phyloP scores from a whole-genome alignment of 2,797 vertebrate species.

The Perodicticus potto region DNA sequence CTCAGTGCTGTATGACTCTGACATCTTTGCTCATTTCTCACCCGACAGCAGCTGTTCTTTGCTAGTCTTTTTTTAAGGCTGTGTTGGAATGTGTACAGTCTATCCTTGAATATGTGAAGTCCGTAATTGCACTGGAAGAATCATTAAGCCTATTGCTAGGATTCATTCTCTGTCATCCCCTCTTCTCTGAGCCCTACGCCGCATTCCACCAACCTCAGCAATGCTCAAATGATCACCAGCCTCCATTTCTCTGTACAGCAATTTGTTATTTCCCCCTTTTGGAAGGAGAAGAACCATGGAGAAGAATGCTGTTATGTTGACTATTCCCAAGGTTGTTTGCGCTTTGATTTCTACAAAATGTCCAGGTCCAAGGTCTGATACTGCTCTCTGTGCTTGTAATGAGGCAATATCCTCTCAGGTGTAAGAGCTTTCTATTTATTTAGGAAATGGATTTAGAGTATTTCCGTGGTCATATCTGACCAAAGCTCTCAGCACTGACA shows the following conservation, averaged over 20 bases:
- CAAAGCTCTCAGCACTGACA: background rate
- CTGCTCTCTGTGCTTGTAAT: background rate
- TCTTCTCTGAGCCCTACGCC: background rate
- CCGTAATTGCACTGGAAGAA: background rate
- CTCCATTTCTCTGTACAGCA: background rate
- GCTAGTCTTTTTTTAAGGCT: background rate
- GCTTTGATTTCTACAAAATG: background rate
- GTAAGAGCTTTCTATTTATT: background rate
- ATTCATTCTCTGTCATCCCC: background rate
- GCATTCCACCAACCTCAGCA: background rate
- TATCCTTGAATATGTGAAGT: background rate
- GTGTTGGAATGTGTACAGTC: background rate
- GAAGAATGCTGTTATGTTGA: background rate
- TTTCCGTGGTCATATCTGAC: background rate
- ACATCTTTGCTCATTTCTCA: background rate
- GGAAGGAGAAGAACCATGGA: no score
- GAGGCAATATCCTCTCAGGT: background rate
- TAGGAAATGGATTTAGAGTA: background rate
- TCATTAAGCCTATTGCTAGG: background rate
- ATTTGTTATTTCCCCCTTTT: background rate
- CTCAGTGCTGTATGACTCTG: background rate
- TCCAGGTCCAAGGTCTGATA: background rate
- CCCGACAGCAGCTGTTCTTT: background rate
- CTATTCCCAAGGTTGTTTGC: background rate
- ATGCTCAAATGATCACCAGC: background rate